Percentiles rank a stretch among this genome's conserved stretches.
phyloP scores from a whole-genome alignment of 2,888 invertebrate genomes.

The Cheilosia variabilis region DNA sequence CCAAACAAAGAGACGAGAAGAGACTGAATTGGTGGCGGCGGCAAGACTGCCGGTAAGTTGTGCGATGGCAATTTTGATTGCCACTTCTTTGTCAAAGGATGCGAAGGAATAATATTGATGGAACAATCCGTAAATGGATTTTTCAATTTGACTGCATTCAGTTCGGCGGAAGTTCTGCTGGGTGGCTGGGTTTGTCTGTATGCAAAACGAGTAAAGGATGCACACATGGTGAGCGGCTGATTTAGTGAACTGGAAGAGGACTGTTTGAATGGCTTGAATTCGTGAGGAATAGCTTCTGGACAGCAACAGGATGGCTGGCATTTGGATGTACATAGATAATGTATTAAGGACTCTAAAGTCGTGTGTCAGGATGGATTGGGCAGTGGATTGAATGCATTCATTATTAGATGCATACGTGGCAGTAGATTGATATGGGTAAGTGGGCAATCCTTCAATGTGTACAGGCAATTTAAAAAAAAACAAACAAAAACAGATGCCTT shows the following conservation, averaged over 20 bases:
- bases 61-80: slow-evolving; percentile 74
- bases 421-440: too few relatives aligned
- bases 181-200: slow-evolving; percentile 5
- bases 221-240: slow-evolving; percentile 44
- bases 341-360: slow-evolving; percentile 30
- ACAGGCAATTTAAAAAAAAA: too few relatives aligned
- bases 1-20: slow-evolving; percentile 12
- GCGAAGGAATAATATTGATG: slow-evolving; percentile 74
- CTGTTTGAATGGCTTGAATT: slow-evolving; percentile 55
- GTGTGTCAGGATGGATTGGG: slow-evolving; percentile 29
- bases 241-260: slow-evolving; percentile 32
- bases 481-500: too few relatives aligned
- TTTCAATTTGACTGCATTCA: slow-evolving; percentile 73
- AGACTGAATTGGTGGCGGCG: slow-evolving; percentile 14
- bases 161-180: slow-evolving; percentile 4
- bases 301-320: slow-evolving; percentile 29
- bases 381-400: too few relatives aligned
- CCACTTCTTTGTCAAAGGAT: slow-evolving; percentile 74
- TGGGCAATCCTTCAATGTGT: too few relatives aligned
- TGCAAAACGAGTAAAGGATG: slow-evolving; percentile 35
- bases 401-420: too few relatives aligned
- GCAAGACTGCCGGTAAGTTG: slow-evolving; percentile 39
- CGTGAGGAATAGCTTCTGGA: slow-evolving; percentile 46
- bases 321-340: slow-evolving; percentile 25
- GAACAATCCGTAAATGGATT: slow-evolving; percentile 75